These are phyloP conservation scores for Microchrysa polita DNA, from an alignment of 2,888 invertebrate species.

Conservation along the genomic window DNA sequence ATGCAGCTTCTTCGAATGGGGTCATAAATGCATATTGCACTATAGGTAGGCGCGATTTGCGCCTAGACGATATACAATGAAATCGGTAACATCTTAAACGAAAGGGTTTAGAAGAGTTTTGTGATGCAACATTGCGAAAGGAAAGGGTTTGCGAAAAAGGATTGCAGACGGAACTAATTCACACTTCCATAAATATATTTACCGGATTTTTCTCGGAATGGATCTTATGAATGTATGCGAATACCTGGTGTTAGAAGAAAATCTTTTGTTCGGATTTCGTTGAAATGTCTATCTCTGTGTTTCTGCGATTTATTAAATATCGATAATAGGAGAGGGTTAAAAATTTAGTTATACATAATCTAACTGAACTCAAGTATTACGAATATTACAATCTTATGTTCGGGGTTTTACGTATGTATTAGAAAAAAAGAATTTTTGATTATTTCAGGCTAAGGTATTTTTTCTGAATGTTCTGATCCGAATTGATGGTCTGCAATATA, in stretches of 20 bases:
- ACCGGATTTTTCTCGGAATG: not conserved
- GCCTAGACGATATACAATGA: not conserved
- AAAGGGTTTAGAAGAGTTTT: constrained; percentile 4
- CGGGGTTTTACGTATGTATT: too few species aligned
- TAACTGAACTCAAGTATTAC: too few species aligned
- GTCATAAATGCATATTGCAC: not conserved
- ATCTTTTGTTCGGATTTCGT: too few species aligned
- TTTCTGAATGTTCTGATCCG: too few species aligned
- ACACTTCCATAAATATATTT: constrained; percentile 5
- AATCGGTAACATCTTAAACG: constrained; percentile 1
- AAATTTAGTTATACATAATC: too few species aligned
- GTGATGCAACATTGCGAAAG: not conserved
- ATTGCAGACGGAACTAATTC: not conserved
- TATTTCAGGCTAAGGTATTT: too few species aligned
- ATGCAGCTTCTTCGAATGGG: not conserved
- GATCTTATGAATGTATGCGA: not conserved
- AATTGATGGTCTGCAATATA: too few species aligned
- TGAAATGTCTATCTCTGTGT: too few species aligned
- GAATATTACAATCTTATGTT: too few species aligned
- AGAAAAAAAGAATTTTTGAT: too few species aligned
- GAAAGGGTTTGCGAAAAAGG: constrained; percentile 2
- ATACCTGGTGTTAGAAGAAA: not conserved
- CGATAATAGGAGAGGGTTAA: too few species aligned
- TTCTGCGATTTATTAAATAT: too few species aligned
- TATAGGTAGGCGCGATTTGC: constrained; percentile 1